phyloP scores from a whole-genome alignment of 2,888 invertebrate species.

The Bembecia ichneumoniformis region DNA sequence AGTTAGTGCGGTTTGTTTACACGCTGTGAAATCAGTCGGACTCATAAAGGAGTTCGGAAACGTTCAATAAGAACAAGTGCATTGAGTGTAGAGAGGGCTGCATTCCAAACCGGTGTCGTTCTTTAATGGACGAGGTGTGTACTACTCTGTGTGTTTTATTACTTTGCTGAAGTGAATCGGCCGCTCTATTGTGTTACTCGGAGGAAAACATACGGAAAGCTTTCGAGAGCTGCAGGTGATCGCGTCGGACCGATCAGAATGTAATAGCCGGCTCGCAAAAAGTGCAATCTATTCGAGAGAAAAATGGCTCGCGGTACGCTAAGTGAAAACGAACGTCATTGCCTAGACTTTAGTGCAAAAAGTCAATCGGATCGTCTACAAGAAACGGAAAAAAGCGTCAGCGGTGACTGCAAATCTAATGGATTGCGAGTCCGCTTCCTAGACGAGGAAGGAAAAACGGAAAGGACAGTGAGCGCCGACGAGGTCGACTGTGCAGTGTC shows the following conservation, averaged over 20 bases:
- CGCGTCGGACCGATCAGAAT: constrained; percentile 24
- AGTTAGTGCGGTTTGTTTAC: constrained; percentile 5
- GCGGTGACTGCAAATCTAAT: constrained; percentile 39
- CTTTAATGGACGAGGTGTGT: constrained; percentile 64
- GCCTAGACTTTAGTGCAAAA: constrained; percentile 49
- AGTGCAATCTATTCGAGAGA: constrained; percentile 17
- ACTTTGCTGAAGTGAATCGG: constrained; percentile 41
- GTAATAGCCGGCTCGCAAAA: constrained; percentile 26
- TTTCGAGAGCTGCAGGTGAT: constrained; percentile 15
- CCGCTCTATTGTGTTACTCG: constrained; percentile 18
- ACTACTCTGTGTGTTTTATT: constrained; percentile 55
- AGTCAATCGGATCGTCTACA: constrained; percentile 47
- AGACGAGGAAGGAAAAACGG: constrained; percentile 64
- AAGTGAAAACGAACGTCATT: constrained; percentile 60
- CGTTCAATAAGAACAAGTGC: constrained; percentile 46
- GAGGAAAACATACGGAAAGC: constrained; percentile 21
- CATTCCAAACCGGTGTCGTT: constrained; percentile 70
- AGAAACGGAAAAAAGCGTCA: constrained; percentile 44
- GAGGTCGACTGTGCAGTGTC: constrained; percentile 58
- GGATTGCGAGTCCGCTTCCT: constrained; percentile 61
- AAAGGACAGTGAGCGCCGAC: constrained; percentile 59
- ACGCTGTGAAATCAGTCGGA: constrained; percentile 23
- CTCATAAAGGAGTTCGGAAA: constrained; percentile 23
- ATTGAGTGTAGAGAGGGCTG: constrained; percentile 57
- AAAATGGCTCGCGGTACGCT: constrained; percentile 60